These are phyloP conservation scores for Myocastor coypus DNA, from an alignment of 2,113 vertebrate genomes.

Conservation along the genomic window DNA sequence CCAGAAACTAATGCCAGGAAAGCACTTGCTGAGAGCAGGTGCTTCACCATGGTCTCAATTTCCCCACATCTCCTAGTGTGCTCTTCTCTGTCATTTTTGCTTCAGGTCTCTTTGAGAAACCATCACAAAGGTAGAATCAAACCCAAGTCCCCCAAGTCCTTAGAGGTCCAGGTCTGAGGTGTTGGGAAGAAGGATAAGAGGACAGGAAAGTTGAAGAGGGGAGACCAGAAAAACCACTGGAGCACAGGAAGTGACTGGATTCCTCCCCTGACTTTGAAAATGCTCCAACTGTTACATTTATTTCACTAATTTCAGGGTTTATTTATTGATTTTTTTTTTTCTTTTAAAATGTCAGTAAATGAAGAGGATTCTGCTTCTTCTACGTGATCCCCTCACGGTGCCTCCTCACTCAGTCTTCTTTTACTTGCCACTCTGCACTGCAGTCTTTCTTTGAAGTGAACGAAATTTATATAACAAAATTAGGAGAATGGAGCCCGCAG, in stretches of 20 bases:
- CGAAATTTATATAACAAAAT: background rate
- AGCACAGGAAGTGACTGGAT: rapidly evolving
- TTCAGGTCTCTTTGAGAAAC: background rate
- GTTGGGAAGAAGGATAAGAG: background rate
- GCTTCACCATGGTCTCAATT: background rate
- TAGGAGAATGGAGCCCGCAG: background rate
- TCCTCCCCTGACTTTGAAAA: background rate
- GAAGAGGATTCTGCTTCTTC: no score
- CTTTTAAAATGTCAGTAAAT: background rate
- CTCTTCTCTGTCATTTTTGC: background rate
- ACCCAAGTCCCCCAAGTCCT: background rate
- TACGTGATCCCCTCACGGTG: rapidly evolving
- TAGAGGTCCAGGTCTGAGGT: background rate
- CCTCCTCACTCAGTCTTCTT: background rate
- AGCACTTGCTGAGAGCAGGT: background rate
- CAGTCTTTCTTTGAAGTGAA: background rate
- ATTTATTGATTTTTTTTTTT: background rate
- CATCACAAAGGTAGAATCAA: background rate
- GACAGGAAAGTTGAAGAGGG: rapidly evolving
- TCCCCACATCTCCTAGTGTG: background rate
- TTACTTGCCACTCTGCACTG: background rate
- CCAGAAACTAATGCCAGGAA: background rate
- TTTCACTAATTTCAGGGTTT: background rate
- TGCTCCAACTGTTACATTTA: background rate
- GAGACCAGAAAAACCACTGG: background rate